Percentiles rank a stretch among this genome's conserved stretches.
These are phyloP conservation scores for Trachops cirrhosus DNA, from an alignment of 2,797 vertebrate genomes.

Conservation along the genomic window DNA sequence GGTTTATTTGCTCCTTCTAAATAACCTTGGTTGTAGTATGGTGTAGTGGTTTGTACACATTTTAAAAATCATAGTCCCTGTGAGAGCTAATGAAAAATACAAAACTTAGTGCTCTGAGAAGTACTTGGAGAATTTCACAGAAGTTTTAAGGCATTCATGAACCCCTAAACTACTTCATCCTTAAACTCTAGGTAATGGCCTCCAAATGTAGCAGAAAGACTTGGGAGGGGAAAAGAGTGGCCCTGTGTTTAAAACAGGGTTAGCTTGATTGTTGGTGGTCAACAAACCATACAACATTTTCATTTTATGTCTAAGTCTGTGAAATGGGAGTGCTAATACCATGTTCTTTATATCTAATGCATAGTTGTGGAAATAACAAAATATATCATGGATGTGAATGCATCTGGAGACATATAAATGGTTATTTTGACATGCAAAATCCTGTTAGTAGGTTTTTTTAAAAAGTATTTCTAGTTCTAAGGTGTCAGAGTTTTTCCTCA, in stretches of 20 bases:
- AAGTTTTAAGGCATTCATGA: neutral
- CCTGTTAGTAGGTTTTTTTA: neutral
- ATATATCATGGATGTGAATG: neutral
- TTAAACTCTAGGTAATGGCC: neutral
- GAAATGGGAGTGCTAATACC: neutral
- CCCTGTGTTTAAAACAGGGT: neutral
- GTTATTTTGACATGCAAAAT: neutral
- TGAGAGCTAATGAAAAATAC: neutral
- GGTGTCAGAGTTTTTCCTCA: neutral
- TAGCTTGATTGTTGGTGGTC: neutral
- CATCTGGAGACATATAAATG: neutral
- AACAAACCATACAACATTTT: neutral
- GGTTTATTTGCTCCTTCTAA: constrained; percentile 3
- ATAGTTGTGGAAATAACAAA: neutral
- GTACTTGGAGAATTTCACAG: neutral
- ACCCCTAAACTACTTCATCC: neutral
- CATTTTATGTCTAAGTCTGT: constrained; percentile 25
- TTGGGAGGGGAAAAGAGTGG: neutral
- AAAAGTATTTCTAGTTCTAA: neutral
- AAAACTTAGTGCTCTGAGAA: neutral
- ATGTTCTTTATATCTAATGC: neutral
- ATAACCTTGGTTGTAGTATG: neutral
- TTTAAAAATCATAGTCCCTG: constrained; percentile 4
- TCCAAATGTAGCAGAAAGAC: neutral
- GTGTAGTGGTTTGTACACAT: neutral